Evolutionary conservation across 2,888 invertebrate species (phyloP).

Genomic region (Sminthurinus aureus): DNA sequence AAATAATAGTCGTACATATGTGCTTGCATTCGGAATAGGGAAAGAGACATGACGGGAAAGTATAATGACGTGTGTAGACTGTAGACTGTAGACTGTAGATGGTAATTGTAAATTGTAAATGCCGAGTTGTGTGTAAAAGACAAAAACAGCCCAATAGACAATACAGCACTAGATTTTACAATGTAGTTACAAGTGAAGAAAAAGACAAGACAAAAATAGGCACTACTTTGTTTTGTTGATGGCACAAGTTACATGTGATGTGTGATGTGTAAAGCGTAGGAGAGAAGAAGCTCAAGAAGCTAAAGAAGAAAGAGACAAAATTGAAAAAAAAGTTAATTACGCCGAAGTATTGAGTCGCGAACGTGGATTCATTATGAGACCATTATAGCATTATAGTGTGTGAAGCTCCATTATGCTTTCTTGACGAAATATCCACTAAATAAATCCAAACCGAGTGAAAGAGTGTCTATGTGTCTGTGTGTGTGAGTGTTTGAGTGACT

Average conservation of each 20-base stretch:
- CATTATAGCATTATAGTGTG: slow-evolving; percentile 40
- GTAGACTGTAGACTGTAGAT: background rate
- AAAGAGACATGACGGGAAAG: background rate
- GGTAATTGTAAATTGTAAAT: background rate
- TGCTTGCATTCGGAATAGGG: background rate
- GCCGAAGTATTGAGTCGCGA: slow-evolving; percentile 38
- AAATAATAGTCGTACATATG: background rate
- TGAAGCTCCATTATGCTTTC: slow-evolving; percentile 49
- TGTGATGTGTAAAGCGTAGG: background rate
- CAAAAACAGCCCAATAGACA: background rate
- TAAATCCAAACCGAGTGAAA: too few species aligned
- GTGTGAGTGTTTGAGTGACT: slow-evolving; percentile 18
- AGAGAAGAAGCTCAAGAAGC: background rate
- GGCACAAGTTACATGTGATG: slow-evolving; percentile 24
- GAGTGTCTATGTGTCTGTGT: too few species aligned
- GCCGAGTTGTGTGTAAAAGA: too few species aligned
- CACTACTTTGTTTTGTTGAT: background rate
- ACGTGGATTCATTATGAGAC: slow-evolving; percentile 49
- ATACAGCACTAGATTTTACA: background rate
- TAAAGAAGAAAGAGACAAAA: slow-evolving; percentile 21
- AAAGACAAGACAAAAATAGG: too few species aligned
- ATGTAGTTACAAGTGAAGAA: too few species aligned
- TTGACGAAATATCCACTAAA: slow-evolving; percentile 40
- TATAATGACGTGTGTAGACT: slow-evolving; percentile 11
- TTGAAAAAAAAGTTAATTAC: slow-evolving; percentile 42